These are phyloP conservation scores for Polyergus mexicanus DNA, from an alignment of 1,140 invertebrate genomes.

Conservation along the genomic window DNA sequence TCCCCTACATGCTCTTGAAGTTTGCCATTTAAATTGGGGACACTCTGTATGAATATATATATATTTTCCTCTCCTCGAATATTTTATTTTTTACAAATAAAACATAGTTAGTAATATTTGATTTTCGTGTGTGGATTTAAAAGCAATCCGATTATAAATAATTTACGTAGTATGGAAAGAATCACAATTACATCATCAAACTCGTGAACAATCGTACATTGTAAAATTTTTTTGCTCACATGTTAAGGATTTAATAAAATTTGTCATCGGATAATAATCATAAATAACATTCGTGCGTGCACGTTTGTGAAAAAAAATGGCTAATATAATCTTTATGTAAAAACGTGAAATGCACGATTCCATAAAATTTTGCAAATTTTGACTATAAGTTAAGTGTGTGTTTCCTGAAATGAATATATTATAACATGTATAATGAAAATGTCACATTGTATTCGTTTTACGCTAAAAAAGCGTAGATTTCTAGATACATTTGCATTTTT, in stretches of 20 bases:
- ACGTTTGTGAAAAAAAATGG: slow-evolving; percentile 33
- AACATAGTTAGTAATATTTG: neutral
- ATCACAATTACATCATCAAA: neutral
- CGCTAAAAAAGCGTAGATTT: neutral
- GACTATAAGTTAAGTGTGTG: slow-evolving; percentile 14
- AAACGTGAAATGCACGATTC: slow-evolving; percentile 43
- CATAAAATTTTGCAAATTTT: slow-evolving; percentile 36
- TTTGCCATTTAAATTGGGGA: too few species aligned
- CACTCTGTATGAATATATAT: too few species aligned
- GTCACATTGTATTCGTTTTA: slow-evolving; percentile 12
- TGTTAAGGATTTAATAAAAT: slow-evolving; percentile 34
- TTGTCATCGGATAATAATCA: slow-evolving; percentile 25
- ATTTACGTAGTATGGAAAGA: neutral
- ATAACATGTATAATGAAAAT: neutral
- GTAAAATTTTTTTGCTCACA: slow-evolving; percentile 16
- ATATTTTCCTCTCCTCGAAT: neutral
- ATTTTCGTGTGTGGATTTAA: neutral
- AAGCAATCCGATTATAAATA: slow-evolving; percentile 22
- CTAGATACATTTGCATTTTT: neutral
- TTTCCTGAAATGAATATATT: slow-evolving; percentile 36
- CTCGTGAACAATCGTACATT: neutral
- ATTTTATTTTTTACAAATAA: neutral
- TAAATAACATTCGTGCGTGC: slow-evolving; percentile 33
- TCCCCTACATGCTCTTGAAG: too few species aligned
- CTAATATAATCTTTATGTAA: slow-evolving; percentile 51